Percentiles rank a stretch among this genome's conserved stretches.
Evolutionary conservation across 2,797 vertebrate genomes (phyloP).

Genomic region (Carcharodon carcharias): DNA sequence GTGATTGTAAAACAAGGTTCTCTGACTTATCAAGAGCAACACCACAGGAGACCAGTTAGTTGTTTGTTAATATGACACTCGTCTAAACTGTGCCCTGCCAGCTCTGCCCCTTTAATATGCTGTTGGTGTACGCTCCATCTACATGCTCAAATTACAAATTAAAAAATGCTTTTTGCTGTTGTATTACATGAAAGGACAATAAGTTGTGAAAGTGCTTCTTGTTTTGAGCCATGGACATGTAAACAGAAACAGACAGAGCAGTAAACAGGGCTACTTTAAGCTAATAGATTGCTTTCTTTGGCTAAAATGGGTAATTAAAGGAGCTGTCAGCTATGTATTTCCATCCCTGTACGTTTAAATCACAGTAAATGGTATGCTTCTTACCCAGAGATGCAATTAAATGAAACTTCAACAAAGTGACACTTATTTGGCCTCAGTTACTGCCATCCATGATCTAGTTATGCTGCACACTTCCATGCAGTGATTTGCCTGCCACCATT

Average conservation of each 20-base stretch:
- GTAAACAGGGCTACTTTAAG: background rate
- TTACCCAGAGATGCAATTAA: background rate
- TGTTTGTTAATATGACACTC: background rate
- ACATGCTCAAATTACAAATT: background rate
- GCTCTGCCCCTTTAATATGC: slow-evolving; percentile 14
- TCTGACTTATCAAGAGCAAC: background rate
- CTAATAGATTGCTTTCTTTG: background rate
- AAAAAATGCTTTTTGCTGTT: background rate
- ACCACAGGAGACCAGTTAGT: background rate
- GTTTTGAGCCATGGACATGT: background rate
- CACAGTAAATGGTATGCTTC: background rate
- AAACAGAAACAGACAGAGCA: background rate
- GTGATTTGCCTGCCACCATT: background rate
- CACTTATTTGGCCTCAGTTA: background rate
- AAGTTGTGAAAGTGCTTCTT: background rate
- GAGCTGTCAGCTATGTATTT: background rate
- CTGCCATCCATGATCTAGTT: background rate
- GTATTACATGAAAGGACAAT: background rate
- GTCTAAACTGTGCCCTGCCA: background rate
- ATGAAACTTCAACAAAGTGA: background rate
- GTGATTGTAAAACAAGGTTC: background rate
- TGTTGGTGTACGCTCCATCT: background rate
- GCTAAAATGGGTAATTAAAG: background rate
- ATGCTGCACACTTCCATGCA: background rate
- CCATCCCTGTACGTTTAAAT: background rate